These are phyloP conservation scores for Leucoptera coffeella DNA, from an alignment of 2,888 invertebrate genomes.

Conservation along the genomic window DNA sequence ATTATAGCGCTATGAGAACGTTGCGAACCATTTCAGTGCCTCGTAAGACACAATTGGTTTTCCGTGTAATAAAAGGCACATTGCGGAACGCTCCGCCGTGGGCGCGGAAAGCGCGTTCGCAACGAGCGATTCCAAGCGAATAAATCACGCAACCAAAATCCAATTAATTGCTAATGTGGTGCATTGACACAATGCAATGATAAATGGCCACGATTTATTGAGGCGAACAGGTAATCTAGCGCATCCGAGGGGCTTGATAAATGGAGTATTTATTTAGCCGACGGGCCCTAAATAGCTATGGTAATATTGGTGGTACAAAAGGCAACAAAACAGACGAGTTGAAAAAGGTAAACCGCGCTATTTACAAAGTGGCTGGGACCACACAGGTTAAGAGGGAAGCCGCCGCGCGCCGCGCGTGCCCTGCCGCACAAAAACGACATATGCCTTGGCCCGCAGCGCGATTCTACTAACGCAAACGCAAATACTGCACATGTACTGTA, in stretches of 20 bases:
- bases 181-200: constrained; percentile 22
- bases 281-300: constrained; percentile 53
- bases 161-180: constrained; percentile 6
- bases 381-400: constrained; percentile 52
- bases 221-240: constrained; percentile 30
- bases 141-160: too few species aligned
- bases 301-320: constrained; percentile 54
- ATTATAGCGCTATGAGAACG: too few species aligned
- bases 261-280: constrained; percentile 54
- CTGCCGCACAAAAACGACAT: too few species aligned
- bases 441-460: constrained; percentile 35
- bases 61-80: too few species aligned
- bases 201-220: constrained; percentile 31
- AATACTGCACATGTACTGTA: too few species aligned
- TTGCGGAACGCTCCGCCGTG: too few species aligned
- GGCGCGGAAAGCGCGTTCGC: too few species aligned
- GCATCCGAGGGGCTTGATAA: constrained; percentile 35
- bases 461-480: constrained; percentile 12
- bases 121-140: too few species aligned
- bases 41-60: too few species aligned
- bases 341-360: constrained; percentile 55
- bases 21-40: too few species aligned
- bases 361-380: constrained; percentile 55
- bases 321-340: constrained; percentile 55
- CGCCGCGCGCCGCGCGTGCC: constrained; percentile 53